Evolutionary conservation across 1,140 invertebrate species (phyloP).

Genomic region (Paramacrobiotus metropolitanus): DNA sequence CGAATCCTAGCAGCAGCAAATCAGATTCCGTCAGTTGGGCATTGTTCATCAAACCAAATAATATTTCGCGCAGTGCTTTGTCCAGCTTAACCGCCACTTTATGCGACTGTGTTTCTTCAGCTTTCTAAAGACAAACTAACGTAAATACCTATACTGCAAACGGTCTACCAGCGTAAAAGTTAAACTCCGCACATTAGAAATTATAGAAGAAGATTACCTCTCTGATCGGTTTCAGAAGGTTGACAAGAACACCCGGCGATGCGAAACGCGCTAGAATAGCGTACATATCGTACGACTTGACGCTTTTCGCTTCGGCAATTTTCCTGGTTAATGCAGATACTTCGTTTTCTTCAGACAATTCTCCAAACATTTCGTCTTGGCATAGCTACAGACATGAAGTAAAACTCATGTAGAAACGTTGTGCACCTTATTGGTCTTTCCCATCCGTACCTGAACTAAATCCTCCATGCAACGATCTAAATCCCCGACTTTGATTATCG

Average conservation of each 20-base stretch:
- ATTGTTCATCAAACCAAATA: conserved; percentile 54
- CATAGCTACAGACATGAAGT: conserved; percentile 32
- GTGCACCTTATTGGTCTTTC: too few relatives aligned
- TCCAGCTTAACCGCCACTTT: conserved; percentile 53
- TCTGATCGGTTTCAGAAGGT: conserved; percentile 56
- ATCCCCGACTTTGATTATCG: conserved; percentile 38
- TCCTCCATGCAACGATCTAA: conserved; percentile 49
- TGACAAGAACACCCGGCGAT: conserved; percentile 43
- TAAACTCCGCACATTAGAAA: background rate
- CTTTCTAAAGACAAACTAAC: conserved; percentile 20
- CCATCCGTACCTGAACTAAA: conserved; percentile 43
- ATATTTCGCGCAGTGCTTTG: conserved; percentile 49
- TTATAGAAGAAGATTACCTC: conserved; percentile 27
- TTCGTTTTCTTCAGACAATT: conserved; percentile 69
- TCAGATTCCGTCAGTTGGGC: conserved; percentile 39
- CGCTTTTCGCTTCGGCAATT: conserved; percentile 29
- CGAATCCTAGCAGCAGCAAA: conserved; percentile 46
- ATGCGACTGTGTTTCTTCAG: conserved; percentile 47
- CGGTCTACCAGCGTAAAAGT: too few relatives aligned
- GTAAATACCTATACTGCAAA: too few relatives aligned
- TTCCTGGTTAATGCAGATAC: conserved; percentile 54
- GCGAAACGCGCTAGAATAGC: conserved; percentile 53
- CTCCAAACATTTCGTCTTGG: conserved; percentile 63
- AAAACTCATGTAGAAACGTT: background rate
- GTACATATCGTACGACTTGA: conserved; percentile 65